Evolutionary conservation across 2,113 vertebrate species (phyloP), one percentile per base, ranked within the genome.

Genomic region (Barnardius zonarius): DNA sequence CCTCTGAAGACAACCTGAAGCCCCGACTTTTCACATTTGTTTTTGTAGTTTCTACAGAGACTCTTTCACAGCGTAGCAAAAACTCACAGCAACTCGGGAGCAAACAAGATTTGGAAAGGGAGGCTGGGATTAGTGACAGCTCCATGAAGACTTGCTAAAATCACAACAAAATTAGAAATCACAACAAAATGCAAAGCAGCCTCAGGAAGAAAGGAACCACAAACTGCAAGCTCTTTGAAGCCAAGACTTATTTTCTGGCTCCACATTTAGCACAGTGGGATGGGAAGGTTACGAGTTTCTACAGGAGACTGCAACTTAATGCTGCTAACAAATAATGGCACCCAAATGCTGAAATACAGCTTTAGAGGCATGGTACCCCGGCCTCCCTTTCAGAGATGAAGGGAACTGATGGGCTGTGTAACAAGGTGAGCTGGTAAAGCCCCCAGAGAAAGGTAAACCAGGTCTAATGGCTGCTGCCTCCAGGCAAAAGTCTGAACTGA

Each of bases 21-120:
- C 3, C 33, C 28, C 12, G 3, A 3, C 2, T 39, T 44, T 18
- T 10, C 3, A 1, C 11, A 5, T 14, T 16, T 46, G 4, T 10
- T 48, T 28, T 30, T 24, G 14, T 10, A 48, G 30, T 33, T 93
- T 68, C 35, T 72, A n/a, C 63, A 83, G 79, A 87, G 57, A 10
- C 43, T 88, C 27, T 54, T 63, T 33, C 24, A 18, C 12, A 46
- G 55, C 0, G 0, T 5, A 28, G 54, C 28, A 52, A 46, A 22
- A 55, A 39, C 27, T 9, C 78, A 33, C 49, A 46, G 78, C 15
- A 74, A 44, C 13, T 1, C 17, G 24, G 49, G 49, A 69, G 74
- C n/a, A 86, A 84, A 81, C 28, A 54, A 49, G 61, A 59, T 46
- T 28, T 70, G 70, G 62, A 59, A 57, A 46, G n/a, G 8, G 75